Percentiles rank a stretch among this genome's conserved stretches.
Evolutionary conservation across 1,140 invertebrate genomes (phyloP).

Genomic region (Solen grandis): DNA sequence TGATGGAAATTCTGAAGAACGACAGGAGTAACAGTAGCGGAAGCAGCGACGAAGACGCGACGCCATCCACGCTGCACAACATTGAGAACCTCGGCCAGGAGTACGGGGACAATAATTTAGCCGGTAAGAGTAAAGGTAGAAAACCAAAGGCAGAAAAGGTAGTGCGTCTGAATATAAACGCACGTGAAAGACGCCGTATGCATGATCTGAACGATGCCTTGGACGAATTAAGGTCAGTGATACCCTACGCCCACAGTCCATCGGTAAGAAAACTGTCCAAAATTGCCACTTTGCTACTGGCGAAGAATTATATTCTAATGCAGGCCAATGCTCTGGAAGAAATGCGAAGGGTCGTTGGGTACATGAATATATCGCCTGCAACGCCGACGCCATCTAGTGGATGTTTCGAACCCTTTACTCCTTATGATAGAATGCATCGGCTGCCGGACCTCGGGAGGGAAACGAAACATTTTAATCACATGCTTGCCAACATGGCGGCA

Average conservation of each 20-base stretch:
- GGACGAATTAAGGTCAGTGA: conserved; percentile 79
- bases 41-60: conserved; percentile 29
- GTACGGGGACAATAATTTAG: conserved; percentile 56
- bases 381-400: conserved; percentile 39
- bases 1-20: conserved; percentile 47
- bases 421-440: conserved; percentile 59
- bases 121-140: conserved; percentile 47
- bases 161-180: conserved; percentile 77
- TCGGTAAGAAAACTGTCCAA: conserved; percentile 98
- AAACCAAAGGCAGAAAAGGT: conserved; percentile 62
- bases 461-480: conserved; percentile 1
- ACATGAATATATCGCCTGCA: conserved; percentile 61
- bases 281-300: conserved; percentile 97
- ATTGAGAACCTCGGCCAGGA: conserved; percentile 42
- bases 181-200: conserved; percentile 80
- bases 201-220: conserved; percentile 81
- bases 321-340: conserved; percentile 85
- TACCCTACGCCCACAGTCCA: conserved; percentile 92
- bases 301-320: conserved; percentile 99
- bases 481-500: neutral
- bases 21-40: conserved; percentile 21
- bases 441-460: conserved; percentile 38
- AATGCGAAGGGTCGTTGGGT: conserved; percentile 76
- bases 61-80: neutral
- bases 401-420: conserved; percentile 64